Percentiles rank a stretch among this genome's conserved stretches.
These are phyloP conservation scores for Leistus spinibarbis DNA, from an alignment of 2,888 invertebrate species.

Conservation along the genomic window DNA sequence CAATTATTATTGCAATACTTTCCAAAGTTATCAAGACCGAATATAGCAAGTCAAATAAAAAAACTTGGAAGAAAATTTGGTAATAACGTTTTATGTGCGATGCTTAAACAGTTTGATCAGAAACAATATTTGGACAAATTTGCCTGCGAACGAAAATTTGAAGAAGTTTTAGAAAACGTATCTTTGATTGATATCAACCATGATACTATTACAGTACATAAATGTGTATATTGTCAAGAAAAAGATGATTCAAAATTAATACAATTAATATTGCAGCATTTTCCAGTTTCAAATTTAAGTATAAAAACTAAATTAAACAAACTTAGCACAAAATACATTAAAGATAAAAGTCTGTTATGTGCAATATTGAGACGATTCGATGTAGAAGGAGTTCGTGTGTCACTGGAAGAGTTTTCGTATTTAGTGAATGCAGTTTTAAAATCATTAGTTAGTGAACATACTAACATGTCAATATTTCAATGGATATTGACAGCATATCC, in stretches of 20 bases:
- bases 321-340: constrained; percentile 31
- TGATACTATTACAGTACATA: constrained; percentile 11
- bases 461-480: constrained; percentile 36
- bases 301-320: background rate
- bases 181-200: background rate
- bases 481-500: constrained; percentile 44
- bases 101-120: background rate
- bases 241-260: background rate
- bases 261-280: background rate
- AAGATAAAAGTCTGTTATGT: constrained; percentile 34
- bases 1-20: constrained; percentile 26
- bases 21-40: constrained; percentile 7
- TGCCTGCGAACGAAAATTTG: background rate
- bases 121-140: background rate
- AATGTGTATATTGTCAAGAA: background rate
- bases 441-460: constrained; percentile 23
- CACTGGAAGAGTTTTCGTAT: constrained; percentile 41
- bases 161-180: background rate
- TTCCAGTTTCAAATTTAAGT: background rate
- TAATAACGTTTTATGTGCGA: background rate
- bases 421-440: constrained; percentile 40
- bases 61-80: constrained; percentile 20
- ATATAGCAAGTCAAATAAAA: constrained; percentile 24
- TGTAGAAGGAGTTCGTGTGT: constrained; percentile 41
- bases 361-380: constrained; percentile 40